phyloP scores from a whole-genome alignment of 2,888 invertebrate genomes.

The Amiota communis region DNA sequence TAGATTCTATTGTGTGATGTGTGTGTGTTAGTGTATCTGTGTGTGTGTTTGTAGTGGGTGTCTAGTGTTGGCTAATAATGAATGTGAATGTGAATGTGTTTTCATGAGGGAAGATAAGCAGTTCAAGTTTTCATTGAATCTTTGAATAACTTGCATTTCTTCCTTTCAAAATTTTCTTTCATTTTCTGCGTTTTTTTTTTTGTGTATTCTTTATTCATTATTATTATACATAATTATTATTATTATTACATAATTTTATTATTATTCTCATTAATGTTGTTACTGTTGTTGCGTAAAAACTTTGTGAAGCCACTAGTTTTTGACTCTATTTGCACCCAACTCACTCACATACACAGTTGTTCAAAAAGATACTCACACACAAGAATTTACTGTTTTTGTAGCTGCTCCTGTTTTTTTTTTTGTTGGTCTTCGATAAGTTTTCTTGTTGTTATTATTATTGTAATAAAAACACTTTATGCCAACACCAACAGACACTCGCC shows the following conservation, averaged over 20 bases:
- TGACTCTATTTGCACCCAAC: not conserved
- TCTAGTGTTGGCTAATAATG: too few species aligned
- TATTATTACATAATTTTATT: too few species aligned
- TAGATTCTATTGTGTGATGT: too few species aligned
- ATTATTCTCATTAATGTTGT: too few species aligned
- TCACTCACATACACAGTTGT: constrained; percentile 29
- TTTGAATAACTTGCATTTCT: too few species aligned
- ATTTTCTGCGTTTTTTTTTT: not conserved
- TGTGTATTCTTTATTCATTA: not conserved
- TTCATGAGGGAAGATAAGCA: too few species aligned
- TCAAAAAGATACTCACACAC: constrained; percentile 37
- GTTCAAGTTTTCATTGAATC: too few species aligned
- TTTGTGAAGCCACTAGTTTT: too few species aligned
- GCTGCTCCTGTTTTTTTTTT: not conserved
- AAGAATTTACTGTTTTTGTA: not conserved
- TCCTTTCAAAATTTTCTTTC: not conserved
- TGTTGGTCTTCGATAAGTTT: not conserved
- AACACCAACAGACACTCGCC: constrained; percentile 42
- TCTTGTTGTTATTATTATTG: constrained; percentile 12
- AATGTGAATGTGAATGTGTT: too few species aligned
- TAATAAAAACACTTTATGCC: constrained; percentile 47
- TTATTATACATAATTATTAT: not conserved
- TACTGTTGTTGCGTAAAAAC: too few species aligned
- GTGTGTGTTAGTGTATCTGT: constrained; percentile 34
- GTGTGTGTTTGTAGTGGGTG: constrained; percentile 34